Base-by-base conservation (phyloP, 2,888 invertebrate species). In the Operophtera brumata region DNA sequence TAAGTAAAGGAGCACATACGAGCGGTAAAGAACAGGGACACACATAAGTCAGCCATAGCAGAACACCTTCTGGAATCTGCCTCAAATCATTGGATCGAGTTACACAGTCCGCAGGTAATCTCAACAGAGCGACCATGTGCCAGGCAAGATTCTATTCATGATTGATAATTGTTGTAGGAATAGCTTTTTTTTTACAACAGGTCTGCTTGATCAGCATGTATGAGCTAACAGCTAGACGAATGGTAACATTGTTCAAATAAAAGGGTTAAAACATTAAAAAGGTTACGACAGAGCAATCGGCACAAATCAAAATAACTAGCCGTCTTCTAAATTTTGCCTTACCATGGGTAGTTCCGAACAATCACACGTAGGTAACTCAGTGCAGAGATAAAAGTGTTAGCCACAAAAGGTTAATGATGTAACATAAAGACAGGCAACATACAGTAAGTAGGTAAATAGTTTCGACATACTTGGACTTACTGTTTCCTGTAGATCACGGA, bases 401-500 rank as follows among this genome's bases (percentile, higher is more conserved):
- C 87, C 84, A 89, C 88, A 86, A 71, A 86, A 84, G 67, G 80
- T 84, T 86, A 85, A 82, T 77, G 70, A 78, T 67, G 69, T 71
- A 80, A 79, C 78, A 79, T 70, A 80, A 79, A 73, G 71, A 67
- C 78, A 88, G 86, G 86, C 86, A 83, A 75, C 75, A 75, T 77
- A 77, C 75, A 82, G 71, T 76, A 70, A 69, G 75, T n/a, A n/a
- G n/a, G n/a, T 73, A 73, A 78, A 72, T 78, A 70, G 64, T 75
- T 77, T 79, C 75, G 76, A 88, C 89, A 86, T 89, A 89, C 89
- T 84, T 86, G 86, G 86, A 94, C 94, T 94, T 94, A 94, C 94
- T 94, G 93, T 92, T 94, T 94, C 94, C 94, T 94, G 93, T 90
- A 87, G 91, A 91, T 73, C 75, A 91, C 84, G 92, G 86, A 90